A percentile compares a stretch with the other conserved stretches of the same genome.
These are phyloP conservation scores for Psittacula derbiana DNA, from an alignment of 2,797 vertebrate genomes.

Conservation along the genomic window DNA sequence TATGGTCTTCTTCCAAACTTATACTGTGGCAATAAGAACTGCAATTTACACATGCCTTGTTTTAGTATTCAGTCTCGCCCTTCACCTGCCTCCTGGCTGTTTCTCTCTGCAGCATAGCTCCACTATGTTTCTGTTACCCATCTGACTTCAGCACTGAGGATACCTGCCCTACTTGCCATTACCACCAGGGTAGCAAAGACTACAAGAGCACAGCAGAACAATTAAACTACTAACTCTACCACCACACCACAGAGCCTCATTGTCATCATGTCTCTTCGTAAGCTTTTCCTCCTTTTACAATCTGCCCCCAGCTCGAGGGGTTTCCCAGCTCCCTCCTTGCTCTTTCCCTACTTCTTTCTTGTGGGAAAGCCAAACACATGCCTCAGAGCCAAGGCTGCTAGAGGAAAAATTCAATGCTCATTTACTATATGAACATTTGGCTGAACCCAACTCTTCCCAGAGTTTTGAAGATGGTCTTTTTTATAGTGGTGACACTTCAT, in stretches of 20 bases:
- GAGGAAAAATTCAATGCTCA: not conserved
- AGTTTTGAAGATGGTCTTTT: not conserved
- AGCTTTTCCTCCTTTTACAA: not conserved
- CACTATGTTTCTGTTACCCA: not conserved
- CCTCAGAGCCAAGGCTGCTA: not conserved
- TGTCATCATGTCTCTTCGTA: not conserved
- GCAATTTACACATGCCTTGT: not conserved
- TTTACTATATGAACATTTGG: conserved; percentile 2
- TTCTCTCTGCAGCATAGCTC: not conserved
- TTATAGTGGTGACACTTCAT: conserved; percentile 6
- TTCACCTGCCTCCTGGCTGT: not conserved
- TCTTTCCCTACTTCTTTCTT: not conserved
- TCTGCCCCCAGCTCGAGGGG: not conserved
- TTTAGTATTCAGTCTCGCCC: not conserved
- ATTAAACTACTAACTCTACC: not conserved
- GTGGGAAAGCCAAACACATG: conserved; percentile 3
- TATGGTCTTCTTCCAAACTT: not conserved
- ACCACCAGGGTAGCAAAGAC: not conserved
- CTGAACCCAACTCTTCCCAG: not conserved
- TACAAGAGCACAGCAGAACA: not conserved
- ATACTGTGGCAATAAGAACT: not conserved
- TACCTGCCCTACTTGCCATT: not conserved
- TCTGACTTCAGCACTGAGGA: rapidly evolving
- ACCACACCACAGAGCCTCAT: not conserved
- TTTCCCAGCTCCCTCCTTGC: not conserved